Evolutionary conservation across 2,888 invertebrate species (phyloP), one percentile per base, ranked within the genome.

Genomic region (Drosophila monieri): DNA sequence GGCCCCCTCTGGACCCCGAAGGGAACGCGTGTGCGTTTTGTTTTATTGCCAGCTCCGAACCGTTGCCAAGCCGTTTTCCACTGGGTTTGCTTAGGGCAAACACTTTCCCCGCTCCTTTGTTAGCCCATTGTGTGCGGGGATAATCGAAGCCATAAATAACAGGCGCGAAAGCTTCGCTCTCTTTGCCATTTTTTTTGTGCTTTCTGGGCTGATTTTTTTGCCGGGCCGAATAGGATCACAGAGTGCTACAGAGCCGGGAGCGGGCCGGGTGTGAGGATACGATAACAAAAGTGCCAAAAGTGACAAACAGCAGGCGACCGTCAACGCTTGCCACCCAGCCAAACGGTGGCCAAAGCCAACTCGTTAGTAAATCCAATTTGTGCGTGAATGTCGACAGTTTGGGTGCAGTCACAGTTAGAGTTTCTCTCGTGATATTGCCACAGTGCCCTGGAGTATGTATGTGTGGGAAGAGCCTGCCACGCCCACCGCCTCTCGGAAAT

Each of bases 121-220:
- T 73, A 60, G 58, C 77, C 57, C 67, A 85, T 84, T 84, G 85
- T 78, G 73, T 73, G 84, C 64, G 61, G 77, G 84, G 84, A 83
- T 84, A 84, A 84, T 84, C 84, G 84, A 84, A 84, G 85, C 84
- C 84, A 84, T 84, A 84, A 84, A 84, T 84, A 84, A 84, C 83
- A 80, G 86, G 84, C 80, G 84, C 85, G 78, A 81, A 77, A 53
- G 78, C 77, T 61, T 62, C 77, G 74, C 53, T 52, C 46, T 52
- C 32, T 14, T 32, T 56, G 47, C 46, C 44, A 27, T 39, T 32
- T 58, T 58, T 54, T 48, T 48, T 44, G 15, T 56, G 56, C 46
- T 55, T 49, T 18, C 48, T 9, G 27, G 27, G 27, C 27, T 10
- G 6, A 14, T 48, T 58, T 57, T 68, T 66, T 21, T 41, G 39